Evolutionary conservation across 2,113 vertebrate genomes (phyloP).

Genomic region (Steatornis caripensis): DNA sequence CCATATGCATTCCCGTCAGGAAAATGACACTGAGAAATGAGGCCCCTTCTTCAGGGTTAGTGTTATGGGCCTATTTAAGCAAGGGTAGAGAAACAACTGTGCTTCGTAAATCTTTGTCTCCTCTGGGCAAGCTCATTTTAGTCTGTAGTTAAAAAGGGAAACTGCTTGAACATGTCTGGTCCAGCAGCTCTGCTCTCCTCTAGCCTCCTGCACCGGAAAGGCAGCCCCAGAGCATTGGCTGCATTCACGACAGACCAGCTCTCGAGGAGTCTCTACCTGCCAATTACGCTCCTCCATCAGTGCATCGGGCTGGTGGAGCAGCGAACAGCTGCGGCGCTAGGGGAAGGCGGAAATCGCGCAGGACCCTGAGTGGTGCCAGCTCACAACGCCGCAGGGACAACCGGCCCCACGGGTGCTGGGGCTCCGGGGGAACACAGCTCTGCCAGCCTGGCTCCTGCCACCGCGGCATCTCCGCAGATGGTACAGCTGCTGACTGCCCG

Average conservation of each 20-base stretch:
- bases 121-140: constrained; percentile 47
- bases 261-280: neutral
- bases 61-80: constrained; percentile 63
- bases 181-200: neutral
- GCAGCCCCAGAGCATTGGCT: neutral
- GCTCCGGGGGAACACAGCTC: neutral
- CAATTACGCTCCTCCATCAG: neutral
- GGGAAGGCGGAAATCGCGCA: neutral
- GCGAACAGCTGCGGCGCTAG: accelerated
- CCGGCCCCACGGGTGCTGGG: accelerated
- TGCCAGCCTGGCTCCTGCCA: neutral
- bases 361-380: neutral
- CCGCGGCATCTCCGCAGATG: accelerated
- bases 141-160: constrained; percentile 53
- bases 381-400: accelerated
- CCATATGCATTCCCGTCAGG: constrained; percentile 56
- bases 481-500: neutral
- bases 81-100: constrained; percentile 49
- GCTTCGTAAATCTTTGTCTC: constrained; percentile 50
- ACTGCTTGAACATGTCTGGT: neutral
- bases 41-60: constrained; percentile 53
- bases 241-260: neutral
- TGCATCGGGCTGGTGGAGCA: neutral
- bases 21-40: constrained; percentile 66
- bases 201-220: neutral